Percentiles rank a stretch among this genome's conserved stretches.
phyloP scores from a whole-genome alignment of 2,797 vertebrate genomes.

The Austrolebias charrua region DNA sequence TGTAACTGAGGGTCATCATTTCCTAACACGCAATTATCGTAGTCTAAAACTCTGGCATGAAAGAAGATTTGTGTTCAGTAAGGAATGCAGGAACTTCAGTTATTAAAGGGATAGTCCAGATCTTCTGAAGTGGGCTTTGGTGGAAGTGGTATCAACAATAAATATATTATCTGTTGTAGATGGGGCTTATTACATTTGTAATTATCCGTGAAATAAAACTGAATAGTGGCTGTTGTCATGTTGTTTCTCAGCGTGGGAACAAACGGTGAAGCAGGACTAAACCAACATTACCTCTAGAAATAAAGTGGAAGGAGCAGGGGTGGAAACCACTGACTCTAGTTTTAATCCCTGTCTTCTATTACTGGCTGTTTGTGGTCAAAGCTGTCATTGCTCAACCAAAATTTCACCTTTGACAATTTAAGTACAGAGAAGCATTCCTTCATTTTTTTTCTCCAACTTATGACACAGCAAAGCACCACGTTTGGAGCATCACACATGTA shows the following conservation, averaged over 20 bases:
- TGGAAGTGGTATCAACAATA: no score
- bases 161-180: no score
- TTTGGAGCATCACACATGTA: constrained; percentile 21
- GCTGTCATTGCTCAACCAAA: constrained; percentile 24
- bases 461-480: constrained; percentile 17
- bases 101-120: no score
- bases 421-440: constrained; percentile 23
- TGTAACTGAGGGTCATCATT: no score
- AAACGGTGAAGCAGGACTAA: constrained; percentile 38
- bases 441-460: neutral
- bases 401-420: constrained; percentile 34
- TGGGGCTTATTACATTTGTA: constrained; percentile 10
- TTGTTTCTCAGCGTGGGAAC: constrained; percentile 28
- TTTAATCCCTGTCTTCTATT: constrained; percentile 23
- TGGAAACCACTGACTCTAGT: constrained; percentile 52
- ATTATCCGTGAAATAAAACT: constrained; percentile 36
- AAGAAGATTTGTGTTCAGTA: no score
- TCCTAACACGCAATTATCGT: no score
- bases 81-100: no score
- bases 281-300: constrained; percentile 49
- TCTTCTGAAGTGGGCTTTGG: no score
- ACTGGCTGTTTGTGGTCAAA: constrained; percentile 29
- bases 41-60: no score
- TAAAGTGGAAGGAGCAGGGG: constrained; percentile 6
- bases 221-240: constrained; percentile 45